Evolutionary conservation across 2,888 invertebrate genomes (phyloP).

Genomic region (Drosophila buzzatii): DNA sequence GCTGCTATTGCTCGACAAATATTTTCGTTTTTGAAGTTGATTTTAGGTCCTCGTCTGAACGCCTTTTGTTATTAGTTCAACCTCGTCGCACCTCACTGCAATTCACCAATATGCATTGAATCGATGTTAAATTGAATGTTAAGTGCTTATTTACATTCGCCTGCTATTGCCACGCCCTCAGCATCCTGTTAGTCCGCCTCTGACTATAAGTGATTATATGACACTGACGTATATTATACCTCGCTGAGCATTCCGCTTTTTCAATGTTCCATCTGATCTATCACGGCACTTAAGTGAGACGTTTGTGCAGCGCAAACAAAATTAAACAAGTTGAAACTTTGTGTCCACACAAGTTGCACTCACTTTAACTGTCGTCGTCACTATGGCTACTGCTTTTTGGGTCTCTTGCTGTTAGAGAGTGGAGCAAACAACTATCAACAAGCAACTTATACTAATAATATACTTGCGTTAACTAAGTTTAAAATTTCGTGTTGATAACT

Average conservation of each 20-base stretch:
- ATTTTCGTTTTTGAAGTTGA: slow-evolving; percentile 79
- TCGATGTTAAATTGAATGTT: slow-evolving; percentile 75
- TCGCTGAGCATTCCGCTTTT: slow-evolving; percentile 37
- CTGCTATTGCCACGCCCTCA: slow-evolving; percentile 45
- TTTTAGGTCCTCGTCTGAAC: slow-evolving; percentile 67
- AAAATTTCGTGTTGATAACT: neutral
- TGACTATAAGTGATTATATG: slow-evolving; percentile 52
- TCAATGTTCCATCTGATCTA: slow-evolving; percentile 12
- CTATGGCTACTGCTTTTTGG: neutral
- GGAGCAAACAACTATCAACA: neutral
- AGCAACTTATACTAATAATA: slow-evolving; percentile 2
- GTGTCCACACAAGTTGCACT: slow-evolving; percentile 21
- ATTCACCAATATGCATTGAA: slow-evolving; percentile 58
- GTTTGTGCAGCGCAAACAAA: slow-evolving; percentile 68
- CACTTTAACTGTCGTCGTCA: neutral
- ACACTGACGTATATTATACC: slow-evolving; percentile 69
- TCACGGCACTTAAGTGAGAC: slow-evolving; percentile 42
- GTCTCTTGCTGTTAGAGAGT: neutral
- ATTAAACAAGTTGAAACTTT: slow-evolving; percentile 61
- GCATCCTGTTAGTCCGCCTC: slow-evolving; percentile 4
- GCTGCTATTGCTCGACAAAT: slow-evolving; percentile 63
- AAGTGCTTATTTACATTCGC: slow-evolving; percentile 75
- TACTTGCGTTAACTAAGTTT: neutral
- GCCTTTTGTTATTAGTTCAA: slow-evolving; percentile 71
- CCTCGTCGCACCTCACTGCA: slow-evolving; percentile 19